Evolutionary conservation across 1,140 invertebrate genomes (phyloP), one percentile per base, ranked within the genome.

Genomic region (Phocides pigmalion): DNA sequence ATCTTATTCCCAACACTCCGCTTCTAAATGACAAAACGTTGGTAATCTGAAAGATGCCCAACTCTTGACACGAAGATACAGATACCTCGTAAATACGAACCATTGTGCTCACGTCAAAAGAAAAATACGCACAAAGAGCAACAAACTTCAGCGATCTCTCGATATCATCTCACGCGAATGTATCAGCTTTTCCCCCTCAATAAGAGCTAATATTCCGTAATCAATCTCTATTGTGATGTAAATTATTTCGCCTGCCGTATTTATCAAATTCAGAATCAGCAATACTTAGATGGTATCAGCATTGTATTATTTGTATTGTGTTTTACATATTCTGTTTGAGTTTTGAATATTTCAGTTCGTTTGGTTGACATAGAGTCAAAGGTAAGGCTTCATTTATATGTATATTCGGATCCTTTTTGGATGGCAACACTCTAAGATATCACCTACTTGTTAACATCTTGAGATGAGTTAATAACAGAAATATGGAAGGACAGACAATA

Each of bases 41-140:
- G 11, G 4, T 17, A 4, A 11, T 65, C 15, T 65, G 63, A 65
- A 51, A 17, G 1, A 20, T 3, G n/a, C 53, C 39, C 41, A 58
- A 56, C 42, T 35, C 42, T 59, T 44, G 56, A 61, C 56, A 47
- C 44, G 17, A 47, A 61, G 56, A 47, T 61, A 49, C 56, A 49
- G 44, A 61, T 61, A 61, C 56, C 56, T 61, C 56, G 56, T 61
- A 61, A 61, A 61, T 61, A 49, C 56, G 32, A 49, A 37, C 42
- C 56, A 49, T 61, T 61, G 56, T 61, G 44, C 44, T 47, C 56
- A 61, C 56, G 56, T 61, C 56, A 61, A 61, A 49, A 61, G 56
- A 61, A 61, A 61, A 61, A 61, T 61, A 61, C 56, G 56, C 28
- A 61, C 56, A 61, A 61, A 37, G 56, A 61, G 56, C 56, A 61